Evolutionary conservation across 1,140 invertebrate genomes (phyloP).

Genomic region (Pristionchus pacificus): DNA sequence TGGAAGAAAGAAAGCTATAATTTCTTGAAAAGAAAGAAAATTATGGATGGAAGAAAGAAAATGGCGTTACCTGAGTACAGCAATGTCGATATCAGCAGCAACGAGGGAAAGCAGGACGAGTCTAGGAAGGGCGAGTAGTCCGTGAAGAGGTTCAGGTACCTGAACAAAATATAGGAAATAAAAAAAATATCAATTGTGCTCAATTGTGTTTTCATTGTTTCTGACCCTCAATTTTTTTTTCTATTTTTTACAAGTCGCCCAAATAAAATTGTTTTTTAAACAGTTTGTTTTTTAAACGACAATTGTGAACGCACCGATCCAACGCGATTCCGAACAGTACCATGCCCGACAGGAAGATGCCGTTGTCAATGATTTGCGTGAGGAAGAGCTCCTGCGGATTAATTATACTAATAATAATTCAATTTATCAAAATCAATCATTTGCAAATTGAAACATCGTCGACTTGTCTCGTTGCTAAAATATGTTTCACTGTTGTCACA

Average conservation of each 20-base stretch:
- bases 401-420: no score
- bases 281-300: no score
- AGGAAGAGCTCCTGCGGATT: constrained; percentile 1
- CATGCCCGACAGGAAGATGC: not conserved
- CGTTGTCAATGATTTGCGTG: not conserved
- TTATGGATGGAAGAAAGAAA: no score
- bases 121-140: not conserved
- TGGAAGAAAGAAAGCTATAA: no score
- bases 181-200: not conserved
- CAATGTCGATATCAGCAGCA: not conserved
- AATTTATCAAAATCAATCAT: no score
- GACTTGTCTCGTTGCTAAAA: no score
- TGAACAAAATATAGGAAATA: not conserved
- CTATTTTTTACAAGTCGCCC: not conserved
- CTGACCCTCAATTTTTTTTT: not conserved
- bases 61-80: not conserved
- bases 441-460: no score
- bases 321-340: not conserved
- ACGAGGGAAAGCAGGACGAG: not conserved
- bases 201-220: not conserved
- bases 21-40: no score
- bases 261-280: not conserved
- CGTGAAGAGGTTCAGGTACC: not conserved
- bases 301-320: no score
- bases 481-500: no score